Conservation (phyloP, 2,113 vertebrate species). For the Cynocephalus volans region DNA sequence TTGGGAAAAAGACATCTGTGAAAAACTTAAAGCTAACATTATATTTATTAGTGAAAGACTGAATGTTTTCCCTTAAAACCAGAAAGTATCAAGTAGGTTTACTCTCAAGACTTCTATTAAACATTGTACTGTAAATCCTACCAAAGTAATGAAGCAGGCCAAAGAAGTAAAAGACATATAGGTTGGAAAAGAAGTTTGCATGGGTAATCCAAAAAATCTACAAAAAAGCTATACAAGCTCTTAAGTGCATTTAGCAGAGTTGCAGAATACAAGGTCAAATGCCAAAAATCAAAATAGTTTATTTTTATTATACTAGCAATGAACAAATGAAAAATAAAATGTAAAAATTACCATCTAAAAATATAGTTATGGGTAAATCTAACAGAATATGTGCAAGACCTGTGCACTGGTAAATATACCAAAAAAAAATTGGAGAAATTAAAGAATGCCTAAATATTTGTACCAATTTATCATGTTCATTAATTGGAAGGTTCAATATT, state of each 20-base stretch:
- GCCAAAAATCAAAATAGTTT: neutral
- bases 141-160: neutral
- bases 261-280: neutral
- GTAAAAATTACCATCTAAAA: neutral
- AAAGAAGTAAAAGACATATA: neutral
- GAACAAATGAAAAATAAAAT: neutral
- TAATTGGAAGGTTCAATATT: neutral
- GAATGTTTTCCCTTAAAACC: neutral
- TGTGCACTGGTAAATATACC: neutral
- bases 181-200: neutral
- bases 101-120: neutral
- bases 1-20: neutral
- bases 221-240: neutral
- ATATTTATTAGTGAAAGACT: neutral
- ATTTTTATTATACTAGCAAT: neutral
- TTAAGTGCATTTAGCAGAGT: neutral
- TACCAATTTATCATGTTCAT: neutral
- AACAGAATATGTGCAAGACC: neutral
- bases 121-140: neutral
- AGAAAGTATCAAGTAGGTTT: conserved; percentile 39
- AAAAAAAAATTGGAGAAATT: neutral
- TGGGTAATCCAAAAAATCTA: neutral
- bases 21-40: conserved; percentile 40
- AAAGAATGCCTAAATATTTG: neutral
- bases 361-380: neutral